Evolutionary conservation across 1,140 invertebrate species (phyloP), one percentile per base, ranked within the genome.

Genomic region (Conopomorpha cramerella): DNA sequence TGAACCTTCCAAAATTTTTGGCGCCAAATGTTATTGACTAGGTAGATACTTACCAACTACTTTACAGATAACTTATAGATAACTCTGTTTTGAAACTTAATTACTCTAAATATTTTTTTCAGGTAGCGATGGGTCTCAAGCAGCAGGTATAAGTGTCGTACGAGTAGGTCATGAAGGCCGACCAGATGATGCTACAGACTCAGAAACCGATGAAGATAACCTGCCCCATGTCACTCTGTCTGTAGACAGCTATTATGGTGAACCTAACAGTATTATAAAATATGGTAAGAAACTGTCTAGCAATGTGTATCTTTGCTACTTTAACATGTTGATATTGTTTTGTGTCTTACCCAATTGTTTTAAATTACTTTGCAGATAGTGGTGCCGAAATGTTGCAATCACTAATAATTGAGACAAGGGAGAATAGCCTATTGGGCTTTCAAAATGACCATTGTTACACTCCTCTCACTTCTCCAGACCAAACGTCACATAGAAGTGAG

Each of bases 401-500:
- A 49, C 55, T 66, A 46, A 62, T 57, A 59, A 81, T 73, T 58
- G 79, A 63, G 52, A 77, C 55, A 63, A 71, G 67, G 45, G 72
- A 78, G 45, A 70, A 71, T 34, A 73, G 71, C 49, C 41, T 76
- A 26, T 53, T 80, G 28, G 71, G 78, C 31, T 82, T 86, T 38
- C 77, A 78, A 49, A 84, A 86, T 66, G 85, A 86, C 58, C 85
- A 86, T 55, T 85, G 85, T 46, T 86, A 86, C 47, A 86, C 84
- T 36, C 78, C 82, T 12, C 78, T 82, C 18, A 84, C 78, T 29
- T 82, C 81, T 12, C 80, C 81, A 11, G 78, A 71, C 49, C 55
- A 66, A 12, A 27, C 56, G 31, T 57, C 62, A 34, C 57, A 63
- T 41, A 51, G 43, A 34, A 65, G 35, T 54, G 67, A 76, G 8